Evolutionary conservation across 64 coral and sea anemone genomes (phyloP).

Genomic region (Pocillopora damicornis): DNA sequence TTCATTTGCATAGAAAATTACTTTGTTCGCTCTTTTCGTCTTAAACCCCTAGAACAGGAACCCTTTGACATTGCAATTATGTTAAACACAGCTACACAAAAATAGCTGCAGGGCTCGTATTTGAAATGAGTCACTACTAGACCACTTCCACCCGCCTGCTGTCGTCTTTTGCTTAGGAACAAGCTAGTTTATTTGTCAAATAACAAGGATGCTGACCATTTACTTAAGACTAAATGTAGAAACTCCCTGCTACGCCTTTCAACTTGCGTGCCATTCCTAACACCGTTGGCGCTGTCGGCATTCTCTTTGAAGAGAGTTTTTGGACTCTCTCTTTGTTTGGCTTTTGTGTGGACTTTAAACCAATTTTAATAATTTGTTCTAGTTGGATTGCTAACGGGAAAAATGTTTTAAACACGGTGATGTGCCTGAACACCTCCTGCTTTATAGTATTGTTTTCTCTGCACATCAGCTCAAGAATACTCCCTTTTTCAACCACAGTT

Average conservation of each 20-base stretch:
- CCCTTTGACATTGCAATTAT: too few relatives aligned
- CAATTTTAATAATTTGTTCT: conserved; percentile 34
- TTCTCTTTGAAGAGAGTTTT: conserved; percentile 34
- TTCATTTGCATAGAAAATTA: too few relatives aligned
- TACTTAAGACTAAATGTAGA: not conserved
- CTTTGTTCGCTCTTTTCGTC: too few relatives aligned
- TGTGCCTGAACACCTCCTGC: not conserved
- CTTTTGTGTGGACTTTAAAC: conserved; percentile 1
- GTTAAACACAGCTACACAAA: too few relatives aligned
- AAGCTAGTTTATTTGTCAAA: not conserved
- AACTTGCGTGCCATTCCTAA: not conserved
- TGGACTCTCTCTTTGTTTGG: conserved; percentile 11
- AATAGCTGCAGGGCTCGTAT: too few relatives aligned
- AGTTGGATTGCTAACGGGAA: not conserved
- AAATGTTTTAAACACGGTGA: not conserved
- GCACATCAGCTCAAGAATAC: not conserved
- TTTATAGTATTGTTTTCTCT: not conserved
- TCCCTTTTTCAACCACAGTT: not conserved
- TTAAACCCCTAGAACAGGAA: too few relatives aligned
- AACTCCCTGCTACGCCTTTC: not conserved
- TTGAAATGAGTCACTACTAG: too few relatives aligned
- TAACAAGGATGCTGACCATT: not conserved
- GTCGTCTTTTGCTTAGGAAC: not conserved
- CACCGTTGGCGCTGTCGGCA: not conserved
- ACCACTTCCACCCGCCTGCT: too few relatives aligned